Evolutionary conservation across 1,140 invertebrate genomes (phyloP).

Genomic region (Babylonia areolata): DNA sequence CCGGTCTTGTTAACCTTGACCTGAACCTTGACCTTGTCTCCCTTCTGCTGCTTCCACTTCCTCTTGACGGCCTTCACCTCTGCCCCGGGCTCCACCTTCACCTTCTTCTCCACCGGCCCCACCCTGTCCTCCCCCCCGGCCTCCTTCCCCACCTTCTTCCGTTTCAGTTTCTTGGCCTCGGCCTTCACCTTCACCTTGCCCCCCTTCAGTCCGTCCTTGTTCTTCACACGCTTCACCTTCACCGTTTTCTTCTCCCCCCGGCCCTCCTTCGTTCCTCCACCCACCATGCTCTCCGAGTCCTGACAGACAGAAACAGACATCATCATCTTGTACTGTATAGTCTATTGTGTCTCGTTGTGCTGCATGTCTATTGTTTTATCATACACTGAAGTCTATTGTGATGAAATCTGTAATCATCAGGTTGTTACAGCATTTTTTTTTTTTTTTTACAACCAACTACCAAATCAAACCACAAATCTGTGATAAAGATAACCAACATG

Average conservation of each 20-base stretch:
- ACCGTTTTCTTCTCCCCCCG: slow-evolving; percentile 49
- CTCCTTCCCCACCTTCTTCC: slow-evolving; percentile 44
- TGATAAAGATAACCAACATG: too few species aligned
- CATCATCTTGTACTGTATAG: too few species aligned
- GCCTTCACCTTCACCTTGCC: slow-evolving; percentile 64
- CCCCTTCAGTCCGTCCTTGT: slow-evolving; percentile 65
- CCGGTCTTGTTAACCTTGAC: slow-evolving; percentile 25
- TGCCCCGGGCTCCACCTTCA: background rate
- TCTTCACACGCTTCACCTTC: slow-evolving; percentile 61
- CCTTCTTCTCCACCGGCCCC: background rate
- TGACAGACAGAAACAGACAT: slow-evolving; percentile 18
- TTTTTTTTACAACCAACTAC: too few species aligned
- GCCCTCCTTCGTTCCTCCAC: slow-evolving; percentile 42
- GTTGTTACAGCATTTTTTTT: too few species aligned
- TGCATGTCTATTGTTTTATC: too few species aligned
- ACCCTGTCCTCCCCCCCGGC: background rate
- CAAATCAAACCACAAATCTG: too few species aligned
- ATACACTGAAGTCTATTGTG: too few species aligned
- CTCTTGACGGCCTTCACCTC: slow-evolving; percentile 29
- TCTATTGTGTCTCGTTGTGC: too few species aligned
- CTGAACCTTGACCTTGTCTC: slow-evolving; percentile 32
- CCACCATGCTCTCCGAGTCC: slow-evolving; percentile 47
- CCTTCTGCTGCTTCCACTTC: slow-evolving; percentile 46
- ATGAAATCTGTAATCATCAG: too few species aligned
- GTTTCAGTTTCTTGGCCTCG: slow-evolving; percentile 55